phyloP scores from a whole-genome alignment of 2,888 invertebrate genomes.

The Agyllia agylla region DNA sequence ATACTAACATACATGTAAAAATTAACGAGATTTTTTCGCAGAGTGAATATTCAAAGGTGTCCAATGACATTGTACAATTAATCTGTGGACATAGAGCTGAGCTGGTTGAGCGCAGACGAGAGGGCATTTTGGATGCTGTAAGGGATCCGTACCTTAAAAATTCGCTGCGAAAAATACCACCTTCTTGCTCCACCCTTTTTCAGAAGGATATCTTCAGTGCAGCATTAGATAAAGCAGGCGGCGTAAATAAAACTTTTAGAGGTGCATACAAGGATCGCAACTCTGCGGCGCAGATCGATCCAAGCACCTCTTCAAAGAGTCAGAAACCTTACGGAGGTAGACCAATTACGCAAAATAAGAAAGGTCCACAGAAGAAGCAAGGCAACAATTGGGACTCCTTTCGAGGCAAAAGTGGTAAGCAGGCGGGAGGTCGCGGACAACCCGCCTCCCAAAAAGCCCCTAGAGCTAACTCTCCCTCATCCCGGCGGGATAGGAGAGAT shows the following conservation, averaged over 20 bases:
- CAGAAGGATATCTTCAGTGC: neutral
- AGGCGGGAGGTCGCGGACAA: neutral
- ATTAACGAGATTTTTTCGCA: slow-evolving; percentile 1
- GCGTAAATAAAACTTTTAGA: neutral
- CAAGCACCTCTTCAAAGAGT: neutral
- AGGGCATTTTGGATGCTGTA: neutral
- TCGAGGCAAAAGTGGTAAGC: neutral
- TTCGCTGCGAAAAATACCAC: neutral
- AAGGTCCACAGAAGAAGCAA: neutral
- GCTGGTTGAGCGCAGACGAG: neutral
- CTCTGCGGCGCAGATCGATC: neutral
- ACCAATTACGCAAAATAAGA: neutral
- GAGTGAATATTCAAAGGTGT: neutral
- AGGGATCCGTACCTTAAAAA: neutral
- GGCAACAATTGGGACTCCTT: neutral
- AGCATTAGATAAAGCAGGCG: neutral
- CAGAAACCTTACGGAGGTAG: neutral
- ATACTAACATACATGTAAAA: neutral
- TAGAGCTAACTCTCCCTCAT: slow-evolving; percentile 1
- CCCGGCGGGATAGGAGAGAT: slow-evolving; percentile 12
- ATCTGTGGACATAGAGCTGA: slow-evolving; percentile 7
- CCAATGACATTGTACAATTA: neutral
- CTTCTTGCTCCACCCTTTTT: neutral
- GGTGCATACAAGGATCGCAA: neutral
- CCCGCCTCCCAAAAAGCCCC: neutral